Conservation (phyloP, 2,888 invertebrate genomes). For the Quadroppia sp. region DNA sequence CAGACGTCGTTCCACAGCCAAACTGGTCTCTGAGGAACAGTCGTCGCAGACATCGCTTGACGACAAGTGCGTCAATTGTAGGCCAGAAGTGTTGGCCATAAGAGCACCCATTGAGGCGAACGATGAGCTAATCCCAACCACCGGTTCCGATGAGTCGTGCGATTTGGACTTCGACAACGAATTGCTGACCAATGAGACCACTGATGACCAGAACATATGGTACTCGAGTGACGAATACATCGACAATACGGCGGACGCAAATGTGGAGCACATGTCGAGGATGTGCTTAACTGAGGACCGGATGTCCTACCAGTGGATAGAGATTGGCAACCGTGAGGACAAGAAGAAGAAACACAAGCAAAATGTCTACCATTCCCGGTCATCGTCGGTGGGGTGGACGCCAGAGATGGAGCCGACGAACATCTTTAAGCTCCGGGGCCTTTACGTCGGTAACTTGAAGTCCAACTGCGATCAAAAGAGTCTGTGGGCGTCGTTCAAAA, state of each 20-base stretch:
- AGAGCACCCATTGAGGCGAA: too few relatives aligned
- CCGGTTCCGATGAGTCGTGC: neutral
- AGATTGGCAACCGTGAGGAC: neutral
- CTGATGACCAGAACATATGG: neutral
- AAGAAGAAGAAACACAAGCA: neutral
- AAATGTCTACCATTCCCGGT: too few relatives aligned
- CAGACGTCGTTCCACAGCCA: neutral
- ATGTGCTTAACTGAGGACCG: neutral
- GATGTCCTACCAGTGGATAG: too few relatives aligned
- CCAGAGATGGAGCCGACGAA: neutral
- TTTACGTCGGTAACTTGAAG: conserved; percentile 15
- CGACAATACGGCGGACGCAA: neutral
- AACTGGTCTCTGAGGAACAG: too few relatives aligned
- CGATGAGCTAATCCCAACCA: neutral
- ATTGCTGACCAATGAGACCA: neutral
- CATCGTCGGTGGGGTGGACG: neutral
- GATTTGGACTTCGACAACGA: neutral
- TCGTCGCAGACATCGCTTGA: too few relatives aligned
- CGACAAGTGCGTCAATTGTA: neutral
- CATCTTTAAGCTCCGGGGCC: neutral
- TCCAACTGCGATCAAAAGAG: neutral
- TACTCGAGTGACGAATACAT: neutral
- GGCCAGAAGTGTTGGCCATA: neutral
- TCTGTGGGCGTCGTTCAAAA: neutral
- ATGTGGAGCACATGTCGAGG: neutral